Evolutionary conservation across 2,888 invertebrate genomes (phyloP).

Genomic region (Psylliodes chrysocephalus): DNA sequence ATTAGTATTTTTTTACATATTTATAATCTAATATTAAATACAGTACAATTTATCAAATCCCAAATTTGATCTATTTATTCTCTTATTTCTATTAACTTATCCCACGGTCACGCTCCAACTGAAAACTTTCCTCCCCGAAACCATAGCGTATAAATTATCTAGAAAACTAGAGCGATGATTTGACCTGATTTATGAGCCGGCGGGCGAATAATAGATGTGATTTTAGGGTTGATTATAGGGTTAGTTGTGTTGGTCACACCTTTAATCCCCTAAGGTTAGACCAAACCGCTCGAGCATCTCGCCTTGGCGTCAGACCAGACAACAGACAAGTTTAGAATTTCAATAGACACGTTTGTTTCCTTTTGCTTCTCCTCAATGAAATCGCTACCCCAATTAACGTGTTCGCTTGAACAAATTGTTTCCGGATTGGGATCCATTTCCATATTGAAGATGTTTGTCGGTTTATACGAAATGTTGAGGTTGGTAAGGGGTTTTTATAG

Average conservation of each 20-base stretch:
- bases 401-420: slow-evolving; percentile 22
- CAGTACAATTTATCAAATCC: too few relatives aligned
- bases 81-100: too few relatives aligned
- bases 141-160: slow-evolving; percentile 17
- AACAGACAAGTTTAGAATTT: slow-evolving; percentile 32
- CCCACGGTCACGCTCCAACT: slow-evolving; percentile 3
- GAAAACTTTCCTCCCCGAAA: slow-evolving; percentile 8
- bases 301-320: slow-evolving; percentile 25
- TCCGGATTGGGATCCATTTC: slow-evolving; percentile 25
- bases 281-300: slow-evolving; percentile 6
- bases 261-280: slow-evolving; percentile 37
- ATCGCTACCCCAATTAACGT: slow-evolving; percentile 28
- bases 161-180: slow-evolving; percentile 29
- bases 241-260: slow-evolving; percentile 40
- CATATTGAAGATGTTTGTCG: slow-evolving; percentile 16
- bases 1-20: too few relatives aligned
- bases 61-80: too few relatives aligned
- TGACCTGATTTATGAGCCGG: slow-evolving; percentile 36
- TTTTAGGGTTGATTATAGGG: slow-evolving; percentile 42
- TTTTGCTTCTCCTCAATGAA: slow-evolving; percentile 19
- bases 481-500: not conserved
- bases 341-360: slow-evolving; percentile 31
- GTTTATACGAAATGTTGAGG: not conserved
- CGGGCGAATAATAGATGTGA: slow-evolving; percentile 39
- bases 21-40: too few relatives aligned